Evolutionary conservation across 1,140 invertebrate species (phyloP).

Genomic region (Brachionus calyciflorus): DNA sequence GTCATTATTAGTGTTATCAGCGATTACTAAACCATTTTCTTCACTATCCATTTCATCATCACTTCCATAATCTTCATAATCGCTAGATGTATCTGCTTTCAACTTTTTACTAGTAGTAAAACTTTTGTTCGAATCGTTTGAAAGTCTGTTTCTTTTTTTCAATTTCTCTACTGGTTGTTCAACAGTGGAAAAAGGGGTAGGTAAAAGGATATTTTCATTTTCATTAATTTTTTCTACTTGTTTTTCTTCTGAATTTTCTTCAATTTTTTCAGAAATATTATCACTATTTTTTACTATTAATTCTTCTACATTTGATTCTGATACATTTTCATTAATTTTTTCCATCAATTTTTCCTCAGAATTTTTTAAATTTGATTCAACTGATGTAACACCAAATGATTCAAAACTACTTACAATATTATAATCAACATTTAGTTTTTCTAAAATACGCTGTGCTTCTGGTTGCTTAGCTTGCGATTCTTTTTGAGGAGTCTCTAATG

Average conservation of each 20-base stretch:
- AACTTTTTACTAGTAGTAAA: background rate
- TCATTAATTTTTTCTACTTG: background rate
- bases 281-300: too few relatives aligned
- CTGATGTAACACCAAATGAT: slow-evolving; percentile 9
- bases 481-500: background rate
- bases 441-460: background rate
- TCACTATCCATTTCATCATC: background rate
- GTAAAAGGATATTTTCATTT: too few relatives aligned
- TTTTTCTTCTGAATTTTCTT: background rate
- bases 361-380: background rate
- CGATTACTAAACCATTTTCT: background rate
- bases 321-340: too few relatives aligned
- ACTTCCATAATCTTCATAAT: slow-evolving; percentile 39
- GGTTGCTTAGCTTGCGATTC: background rate
- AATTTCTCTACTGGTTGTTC: background rate
- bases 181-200: too few relatives aligned
- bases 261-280: background rate
- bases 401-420: slow-evolving; percentile 2
- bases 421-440: slow-evolving; percentile 38
- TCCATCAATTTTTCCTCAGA: background rate
- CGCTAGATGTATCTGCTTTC: slow-evolving; percentile 4
- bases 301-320: too few relatives aligned
- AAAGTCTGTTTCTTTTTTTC: background rate
- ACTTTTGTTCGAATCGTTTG: background rate
- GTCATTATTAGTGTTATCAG: background rate